Percentiles rank a stretch among this genome's conserved stretches.
phyloP scores from a whole-genome alignment of 2,797 vertebrate species.

The Graptemys geographica region DNA sequence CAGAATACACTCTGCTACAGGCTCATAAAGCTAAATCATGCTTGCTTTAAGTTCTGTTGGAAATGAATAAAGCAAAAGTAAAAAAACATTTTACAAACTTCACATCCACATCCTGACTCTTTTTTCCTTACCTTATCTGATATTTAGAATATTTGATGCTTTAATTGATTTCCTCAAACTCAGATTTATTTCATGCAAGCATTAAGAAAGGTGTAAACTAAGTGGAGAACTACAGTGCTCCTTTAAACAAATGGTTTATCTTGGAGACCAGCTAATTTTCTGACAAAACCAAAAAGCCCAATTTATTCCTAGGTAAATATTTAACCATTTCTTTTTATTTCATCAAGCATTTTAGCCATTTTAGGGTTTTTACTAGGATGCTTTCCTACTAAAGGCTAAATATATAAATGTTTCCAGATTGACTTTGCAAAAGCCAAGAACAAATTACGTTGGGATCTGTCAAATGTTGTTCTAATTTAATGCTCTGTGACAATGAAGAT shows the following conservation, averaged over 20 bases:
- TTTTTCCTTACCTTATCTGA: constrained; percentile 31
- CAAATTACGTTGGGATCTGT: neutral
- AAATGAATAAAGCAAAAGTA: neutral
- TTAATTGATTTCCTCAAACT: constrained; percentile 50
- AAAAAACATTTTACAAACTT: constrained; percentile 31
- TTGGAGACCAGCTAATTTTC: constrained; percentile 20
- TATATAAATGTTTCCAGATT: neutral
- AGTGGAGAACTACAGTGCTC: neutral
- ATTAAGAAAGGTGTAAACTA: constrained; percentile 43
- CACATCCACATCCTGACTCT: constrained; percentile 29
- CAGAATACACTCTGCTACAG: neutral
- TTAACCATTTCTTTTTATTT: neutral
- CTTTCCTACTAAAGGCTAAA: constrained; percentile 19
- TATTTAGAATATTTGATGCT: constrained; percentile 30
- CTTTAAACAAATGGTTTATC: neutral
- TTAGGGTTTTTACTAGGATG: neutral
- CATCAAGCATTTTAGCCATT: neutral
- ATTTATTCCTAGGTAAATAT: neutral
- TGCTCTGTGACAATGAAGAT: neutral
- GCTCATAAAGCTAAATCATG: neutral
- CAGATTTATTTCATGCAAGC: constrained; percentile 15
- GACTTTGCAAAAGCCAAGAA: constrained; percentile 44
- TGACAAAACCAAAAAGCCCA: neutral
- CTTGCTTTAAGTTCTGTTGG: neutral
- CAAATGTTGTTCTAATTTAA: constrained; percentile 44